These are phyloP conservation scores for Mus spicilegus DNA, from an alignment of 2,113 vertebrate species.

Conservation along the genomic window DNA sequence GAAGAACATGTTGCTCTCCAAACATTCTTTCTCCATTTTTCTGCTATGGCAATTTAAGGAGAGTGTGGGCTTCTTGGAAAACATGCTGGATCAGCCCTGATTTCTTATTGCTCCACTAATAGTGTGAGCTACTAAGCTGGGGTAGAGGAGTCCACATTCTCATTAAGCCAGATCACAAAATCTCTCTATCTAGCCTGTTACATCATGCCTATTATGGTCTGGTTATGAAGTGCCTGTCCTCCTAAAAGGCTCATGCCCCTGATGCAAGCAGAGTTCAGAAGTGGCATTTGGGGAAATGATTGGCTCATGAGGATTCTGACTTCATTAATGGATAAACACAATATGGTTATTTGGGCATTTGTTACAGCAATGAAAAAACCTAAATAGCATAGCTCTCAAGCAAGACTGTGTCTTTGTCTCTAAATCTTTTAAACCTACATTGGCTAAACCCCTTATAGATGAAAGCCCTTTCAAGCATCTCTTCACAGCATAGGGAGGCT, in stretches of 20 bases:
- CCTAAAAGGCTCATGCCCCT: neutral
- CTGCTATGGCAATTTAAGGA: neutral
- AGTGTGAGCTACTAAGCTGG: neutral
- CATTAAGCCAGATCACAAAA: neutral
- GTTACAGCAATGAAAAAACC: neutral
- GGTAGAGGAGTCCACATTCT: neutral
- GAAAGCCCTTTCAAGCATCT: neutral
- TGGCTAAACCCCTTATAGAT: neutral
- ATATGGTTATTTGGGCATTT: neutral
- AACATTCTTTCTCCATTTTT: neutral
- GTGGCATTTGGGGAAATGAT: neutral
- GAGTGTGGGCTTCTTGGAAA: neutral
- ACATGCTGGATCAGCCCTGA: neutral
- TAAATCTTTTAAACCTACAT: neutral
- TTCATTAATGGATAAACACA: neutral
- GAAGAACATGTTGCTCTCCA: neutral
- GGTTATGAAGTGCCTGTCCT: neutral
- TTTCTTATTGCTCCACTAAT: neutral
- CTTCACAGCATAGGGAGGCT: neutral
- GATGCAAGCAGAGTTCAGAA: neutral
- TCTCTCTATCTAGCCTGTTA: neutral
- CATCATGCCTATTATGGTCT: neutral
- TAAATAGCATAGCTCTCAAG: neutral
- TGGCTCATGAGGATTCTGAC: neutral
- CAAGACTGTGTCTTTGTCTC: neutral